Base-by-base conservation (phyloP, 2,113 vertebrate genomes). In the Upupa epops region DNA sequence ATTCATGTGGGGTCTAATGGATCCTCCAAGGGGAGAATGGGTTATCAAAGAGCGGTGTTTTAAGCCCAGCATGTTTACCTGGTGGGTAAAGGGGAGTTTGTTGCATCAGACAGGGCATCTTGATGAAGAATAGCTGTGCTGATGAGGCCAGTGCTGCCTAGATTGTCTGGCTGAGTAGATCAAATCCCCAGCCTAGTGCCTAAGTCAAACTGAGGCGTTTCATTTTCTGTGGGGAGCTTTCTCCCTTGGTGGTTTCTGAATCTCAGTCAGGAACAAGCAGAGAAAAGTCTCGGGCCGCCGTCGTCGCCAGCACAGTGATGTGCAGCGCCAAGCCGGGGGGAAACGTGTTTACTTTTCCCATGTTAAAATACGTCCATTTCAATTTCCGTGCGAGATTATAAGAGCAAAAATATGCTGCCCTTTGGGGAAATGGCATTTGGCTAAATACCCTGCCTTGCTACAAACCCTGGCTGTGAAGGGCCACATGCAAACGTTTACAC, bases 351-450 rank as follows among this genome's bases (percentile, higher is more conserved):
- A 77, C 61, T 86, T 90, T 88, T 89, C 77, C 77, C 84, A 65
- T 86, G 63, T 84, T 95, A 66, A 93, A 94, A 82, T 89, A 88
- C 6, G n/a, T 72, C 79, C 48, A 6, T 86, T 90, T 86, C 77
- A 94, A 89, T 94, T 93, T 92, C 83, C 63, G 22, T 66, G 59
- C 77, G 84, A 79, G 88, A 94, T 89, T 72, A 26, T 63, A 79
- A 92, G 74, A 84, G 69, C 61, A 94, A 84, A 93, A 95, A 84
- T 72, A 90, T 76, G 66, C 80, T 82, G 56, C 86, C 88, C 80
- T 86, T 86, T 82, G 74, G 88, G 68, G 74, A 66, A 94, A 89
- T 95, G 92, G 83, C 81, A 95, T 95, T 93, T 93, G 80, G 42
- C 71, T 90, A 89, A 92, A 95, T 93, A 92, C 77, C 86, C 70